Evolutionary conservation across 1,140 invertebrate genomes (phyloP).

Genomic region (Daktulosphaira vitifoliae): DNA sequence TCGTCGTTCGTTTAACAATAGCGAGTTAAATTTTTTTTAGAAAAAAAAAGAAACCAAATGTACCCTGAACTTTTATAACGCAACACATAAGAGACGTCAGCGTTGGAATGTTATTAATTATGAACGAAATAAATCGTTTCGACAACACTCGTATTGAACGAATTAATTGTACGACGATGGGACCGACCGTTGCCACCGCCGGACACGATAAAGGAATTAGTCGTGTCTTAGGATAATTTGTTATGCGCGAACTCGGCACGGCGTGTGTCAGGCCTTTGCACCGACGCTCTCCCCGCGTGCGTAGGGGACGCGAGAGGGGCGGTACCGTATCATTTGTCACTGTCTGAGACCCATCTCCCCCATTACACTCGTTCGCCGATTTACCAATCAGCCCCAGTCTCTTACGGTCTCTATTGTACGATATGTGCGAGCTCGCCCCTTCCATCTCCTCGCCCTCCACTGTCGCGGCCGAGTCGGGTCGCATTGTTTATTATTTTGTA

Average conservation of each 20-base stretch:
- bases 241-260: slow-evolving; percentile 18
- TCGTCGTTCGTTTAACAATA: background rate
- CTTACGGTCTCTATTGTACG: slow-evolving; percentile 6
- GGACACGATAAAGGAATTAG: slow-evolving; percentile 32
- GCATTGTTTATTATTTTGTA: slow-evolving; percentile 32
- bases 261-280: background rate
- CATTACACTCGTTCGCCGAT: background rate
- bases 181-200: background rate
- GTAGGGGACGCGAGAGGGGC: too few species aligned
- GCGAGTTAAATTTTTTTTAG: too few species aligned
- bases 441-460: too few species aligned
- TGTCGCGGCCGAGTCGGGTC: too few species aligned
- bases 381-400: background rate
- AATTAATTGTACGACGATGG: slow-evolving; percentile 10
- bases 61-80: too few species aligned
- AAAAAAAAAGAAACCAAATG: too few species aligned
- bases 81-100: too few species aligned
- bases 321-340: slow-evolving; percentile 12
- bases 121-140: slow-evolving; percentile 14
- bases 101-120: background rate
- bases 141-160: slow-evolving; percentile 7
- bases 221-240: slow-evolving; percentile 30
- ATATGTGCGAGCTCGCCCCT: background rate
- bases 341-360: slow-evolving; percentile 1
- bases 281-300: too few species aligned